Base-by-base conservation (phyloP, 2,113 vertebrate genomes). In the Bungarus multicinctus region DNA sequence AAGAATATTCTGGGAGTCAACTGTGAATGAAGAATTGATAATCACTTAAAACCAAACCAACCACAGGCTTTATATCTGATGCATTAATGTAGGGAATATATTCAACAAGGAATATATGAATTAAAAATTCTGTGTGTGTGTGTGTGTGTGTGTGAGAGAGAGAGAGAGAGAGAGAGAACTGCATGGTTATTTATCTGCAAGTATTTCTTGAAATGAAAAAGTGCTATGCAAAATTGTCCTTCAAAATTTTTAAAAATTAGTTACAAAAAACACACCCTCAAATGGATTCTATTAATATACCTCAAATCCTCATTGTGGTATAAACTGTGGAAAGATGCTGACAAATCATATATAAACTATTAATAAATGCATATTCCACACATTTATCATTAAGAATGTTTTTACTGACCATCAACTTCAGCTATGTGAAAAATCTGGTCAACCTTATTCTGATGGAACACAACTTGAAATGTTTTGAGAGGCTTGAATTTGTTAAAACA, bases 361-460 rank as follows among this genome's bases (percentile, higher is more conserved):
- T 94, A 94, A 97, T 94, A 95, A 97, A 95, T 92, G 25, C n/a
- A 95, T 91, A 96, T 97, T 93, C 95, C 96, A 95, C 0, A 0
- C 91, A 95, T 45, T 1, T 91, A 94, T 85, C 87, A 91, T 95
- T 95, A 95, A 94, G 34, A 88, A 60, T 4, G 85, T 50, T 94
- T 91, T 94, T 94, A 95, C 87, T 52, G 95, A 94, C 50, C 91
- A 96, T 94, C 90, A 88, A 96, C 20, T 90, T 93, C 86, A 96
- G 96, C 94, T 95, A 96, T 50, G n/a, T 97, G 81, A 95, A n/a
- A 93, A 96, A 96, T 94, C 93, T 95, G 94, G 74, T 94, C 95
- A 96, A n/a, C 64, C 16, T 74, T 74, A 34, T 34, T 74, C n/a
- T 74, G 12, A 74, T 74, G 64, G 30, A 34, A 74, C n/a, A 74